Evolutionary conservation across 2,113 vertebrate genomes (phyloP), one percentile per base, ranked within the genome.

Genomic region (Anser cygnoides): DNA sequence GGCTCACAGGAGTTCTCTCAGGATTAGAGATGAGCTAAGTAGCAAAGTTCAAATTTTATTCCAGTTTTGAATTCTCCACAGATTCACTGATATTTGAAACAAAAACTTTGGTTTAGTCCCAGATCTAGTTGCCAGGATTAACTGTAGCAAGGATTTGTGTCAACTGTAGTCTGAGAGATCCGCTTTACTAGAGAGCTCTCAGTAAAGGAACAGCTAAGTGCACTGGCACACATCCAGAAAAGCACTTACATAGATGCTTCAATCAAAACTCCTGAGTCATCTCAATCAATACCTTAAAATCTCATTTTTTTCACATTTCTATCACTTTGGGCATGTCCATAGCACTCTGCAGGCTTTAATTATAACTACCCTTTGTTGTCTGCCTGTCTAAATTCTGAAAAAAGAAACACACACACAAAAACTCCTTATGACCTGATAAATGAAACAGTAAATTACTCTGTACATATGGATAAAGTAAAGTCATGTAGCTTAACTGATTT

Each of bases 61-160:
- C 76, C 6, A 49, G 18, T 58, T 79, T 73, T 66, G 29, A 93
- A 66, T 66, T 73, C 5, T 59, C 17, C 10, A 6, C 10, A 62
- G 5, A 62, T 19, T 50, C 73, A 41, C 26, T 29, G 15, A 37
- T 41, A 77, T 50, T 62, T 76, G 29, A 65, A 82, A 49, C 8
- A 9, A 35, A 83, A 87, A 2, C 5, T 72, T 55, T 0, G 0
- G 2, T n/a, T 78, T 59, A 5, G 1, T 41, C 9, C 39, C 17
- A 71, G 8, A 5, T 63, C 54, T 50, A 70, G n/a, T 49, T 73
- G 11, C 28, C 15, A 17, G 3, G 5, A 39, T 21, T 72, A 83
- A 79, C 14, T 50, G 7, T 5, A 58, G 2, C 18, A 77, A 49
- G 31, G 29, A 63, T 66, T 86, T 73, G 18, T 25, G 31, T n/a